Base-by-base conservation (phyloP, 2,113 vertebrate species). In the Craseonycteris thonglongyai region DNA sequence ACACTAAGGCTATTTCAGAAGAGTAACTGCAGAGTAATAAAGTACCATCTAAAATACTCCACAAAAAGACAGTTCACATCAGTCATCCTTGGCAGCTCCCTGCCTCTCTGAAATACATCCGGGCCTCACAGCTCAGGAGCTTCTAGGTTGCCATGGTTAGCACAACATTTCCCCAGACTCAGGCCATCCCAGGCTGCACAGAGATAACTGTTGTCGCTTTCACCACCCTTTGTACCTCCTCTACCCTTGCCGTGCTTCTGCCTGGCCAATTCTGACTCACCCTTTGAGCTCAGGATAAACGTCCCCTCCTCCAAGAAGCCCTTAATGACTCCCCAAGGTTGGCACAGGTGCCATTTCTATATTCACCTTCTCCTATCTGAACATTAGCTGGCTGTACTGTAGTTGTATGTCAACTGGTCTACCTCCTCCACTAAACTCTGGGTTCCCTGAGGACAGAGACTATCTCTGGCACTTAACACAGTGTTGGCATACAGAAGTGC, bases 1-100 rank as follows among this genome's bases (percentile, higher is more conserved):
- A 92, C 84, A 87, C 26, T 21, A 45, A 96, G 88, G 80, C 94
- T 63, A 80, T 72, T 96, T 94, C 92, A 81, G 84, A 71, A 91
- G 16, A 63, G 38, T 49, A 88, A 76, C 84, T 65, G 38, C 80
- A 78, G 84, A 63, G 65, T 40, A 76, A 91, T 94, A 86, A 93
- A 91, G 24, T 80, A 24, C 35, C 56, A 93, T 93, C 61, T 84
- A 84, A 94, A 83, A 91, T 63, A 94, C 11, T 74, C 56, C 65
- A 85, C 81, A 90, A 92, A 91, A 90, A 51, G 6, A 95, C 5
- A 71, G n/a, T 84, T 93, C 71, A 88, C 56, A 14, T 21, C 76
- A 85, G 47, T 74, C 71, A 88, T 85, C 33, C 28, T 87, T 89
- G 59, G 76, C 59, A 66, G 56, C 69, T 49, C 7, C 83, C 47